Evolutionary conservation across 2,797 vertebrate species (phyloP).

Genomic region (Holocentrus rufus): DNA sequence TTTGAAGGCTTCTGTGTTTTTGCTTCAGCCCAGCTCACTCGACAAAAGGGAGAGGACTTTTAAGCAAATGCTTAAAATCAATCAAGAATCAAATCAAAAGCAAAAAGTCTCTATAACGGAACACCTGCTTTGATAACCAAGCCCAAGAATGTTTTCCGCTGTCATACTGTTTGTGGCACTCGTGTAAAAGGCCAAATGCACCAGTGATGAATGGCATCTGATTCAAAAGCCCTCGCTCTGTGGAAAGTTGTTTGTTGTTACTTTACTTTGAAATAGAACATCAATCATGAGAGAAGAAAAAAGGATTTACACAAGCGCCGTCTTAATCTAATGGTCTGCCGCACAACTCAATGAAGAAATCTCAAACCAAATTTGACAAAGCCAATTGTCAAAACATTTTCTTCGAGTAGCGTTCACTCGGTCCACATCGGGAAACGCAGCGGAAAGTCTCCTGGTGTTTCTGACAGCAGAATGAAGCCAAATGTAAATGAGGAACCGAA

Average conservation of each 20-base stretch:
- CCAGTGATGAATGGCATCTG: slow-evolving; percentile 61
- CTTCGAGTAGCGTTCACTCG: slow-evolving; percentile 34
- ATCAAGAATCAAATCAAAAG: slow-evolving; percentile 50
- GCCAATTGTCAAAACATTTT: slow-evolving; percentile 69
- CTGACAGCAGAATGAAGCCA: slow-evolving; percentile 41
- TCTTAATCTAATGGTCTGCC: slow-evolving; percentile 78
- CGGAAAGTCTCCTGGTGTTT: slow-evolving; percentile 39
- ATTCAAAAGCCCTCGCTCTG: slow-evolving; percentile 63
- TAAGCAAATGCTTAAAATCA: slow-evolving; percentile 48
- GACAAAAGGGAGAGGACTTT: slow-evolving; percentile 4
- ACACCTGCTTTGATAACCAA: slow-evolving; percentile 48
- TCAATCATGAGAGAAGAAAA: slow-evolving; percentile 66
- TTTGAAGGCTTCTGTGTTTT: slow-evolving; percentile 15
- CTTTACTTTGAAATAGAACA: slow-evolving; percentile 73
- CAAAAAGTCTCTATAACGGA: slow-evolving; percentile 40
- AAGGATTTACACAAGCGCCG: slow-evolving; percentile 65
- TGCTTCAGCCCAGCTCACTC: slow-evolving; percentile 25
- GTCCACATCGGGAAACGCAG: slow-evolving; percentile 42
- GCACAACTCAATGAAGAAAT: slow-evolving; percentile 62
- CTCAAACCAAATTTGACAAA: slow-evolving; percentile 76
- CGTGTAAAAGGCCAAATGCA: slow-evolving; percentile 62
- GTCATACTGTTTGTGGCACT: slow-evolving; percentile 45
- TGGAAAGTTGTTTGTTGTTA: slow-evolving; percentile 76
- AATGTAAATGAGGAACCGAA: slow-evolving; percentile 65
- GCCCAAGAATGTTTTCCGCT: slow-evolving; percentile 52